These are phyloP conservation scores for Equus przewalskii DNA, from an alignment of 2,113 vertebrate species.

Conservation along the genomic window DNA sequence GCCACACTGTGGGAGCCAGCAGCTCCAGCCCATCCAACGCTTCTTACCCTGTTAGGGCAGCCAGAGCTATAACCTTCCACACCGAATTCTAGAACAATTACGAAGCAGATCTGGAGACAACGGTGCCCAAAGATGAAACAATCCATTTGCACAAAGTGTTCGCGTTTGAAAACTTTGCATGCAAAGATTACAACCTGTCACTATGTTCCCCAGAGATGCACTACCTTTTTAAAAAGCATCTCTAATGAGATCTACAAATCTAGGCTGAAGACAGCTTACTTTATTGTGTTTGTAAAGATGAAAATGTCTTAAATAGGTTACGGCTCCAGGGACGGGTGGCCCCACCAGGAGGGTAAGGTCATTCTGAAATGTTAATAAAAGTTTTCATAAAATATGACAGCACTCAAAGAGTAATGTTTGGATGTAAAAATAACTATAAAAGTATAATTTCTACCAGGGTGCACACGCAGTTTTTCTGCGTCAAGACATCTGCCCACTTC, in stretches of 20 bases:
- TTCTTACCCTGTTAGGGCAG: background rate
- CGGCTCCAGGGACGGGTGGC: constrained; percentile 86
- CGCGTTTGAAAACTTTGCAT: constrained; percentile 83
- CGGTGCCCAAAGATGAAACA: constrained; percentile 72
- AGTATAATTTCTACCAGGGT: constrained; percentile 75
- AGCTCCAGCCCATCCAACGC: background rate
- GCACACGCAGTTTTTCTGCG: constrained; percentile 61
- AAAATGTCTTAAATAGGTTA: constrained; percentile 88
- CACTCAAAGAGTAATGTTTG: constrained; percentile 81
- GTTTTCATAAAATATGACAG: constrained; percentile 88
- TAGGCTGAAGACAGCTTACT: constrained; percentile 83
- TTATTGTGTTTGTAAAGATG: constrained; percentile 88
- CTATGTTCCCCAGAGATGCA: constrained; percentile 79
- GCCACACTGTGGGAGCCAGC: too few species aligned
- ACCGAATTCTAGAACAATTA: constrained; percentile 4
- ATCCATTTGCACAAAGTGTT: constrained; percentile 73
- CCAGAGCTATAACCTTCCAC: background rate
- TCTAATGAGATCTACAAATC: constrained; percentile 90
- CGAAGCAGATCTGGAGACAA: constrained; percentile 62
- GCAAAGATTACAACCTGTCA: constrained; percentile 85
- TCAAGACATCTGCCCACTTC: constrained; percentile 71
- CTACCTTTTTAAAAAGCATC: constrained; percentile 86
- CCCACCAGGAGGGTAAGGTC: constrained; percentile 85
- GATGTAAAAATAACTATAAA: constrained; percentile 83
- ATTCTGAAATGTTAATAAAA: constrained; percentile 88